Evolutionary conservation across 2,113 vertebrate genomes (phyloP).

Genomic region (Amazona vittata): DNA sequence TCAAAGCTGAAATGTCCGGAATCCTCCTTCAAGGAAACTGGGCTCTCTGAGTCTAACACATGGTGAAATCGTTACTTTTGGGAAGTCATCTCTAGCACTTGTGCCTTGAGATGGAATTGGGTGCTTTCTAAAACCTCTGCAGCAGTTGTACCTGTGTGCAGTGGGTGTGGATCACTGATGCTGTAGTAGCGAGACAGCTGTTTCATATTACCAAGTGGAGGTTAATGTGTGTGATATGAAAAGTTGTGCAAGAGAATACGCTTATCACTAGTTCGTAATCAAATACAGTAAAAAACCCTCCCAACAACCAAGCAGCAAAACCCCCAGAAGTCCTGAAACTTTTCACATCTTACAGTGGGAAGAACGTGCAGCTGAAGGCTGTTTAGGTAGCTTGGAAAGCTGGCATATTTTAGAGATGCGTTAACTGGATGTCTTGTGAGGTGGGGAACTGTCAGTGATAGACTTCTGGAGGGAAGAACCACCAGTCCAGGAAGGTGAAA

Average conservation of each 20-base stretch:
- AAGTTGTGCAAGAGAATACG: neutral
- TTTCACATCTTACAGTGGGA: neutral
- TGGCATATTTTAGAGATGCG: neutral
- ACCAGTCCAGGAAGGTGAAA: neutral
- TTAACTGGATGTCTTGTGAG: neutral
- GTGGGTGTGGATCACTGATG: neutral
- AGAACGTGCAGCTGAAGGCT: neutral
- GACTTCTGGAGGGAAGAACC: neutral
- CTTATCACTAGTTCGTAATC: neutral
- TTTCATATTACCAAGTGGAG: rapidly evolving
- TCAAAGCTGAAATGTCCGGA: neutral
- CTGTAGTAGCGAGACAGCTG: neutral
- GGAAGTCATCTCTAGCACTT: neutral
- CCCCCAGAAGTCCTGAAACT: neutral
- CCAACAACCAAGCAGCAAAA: neutral
- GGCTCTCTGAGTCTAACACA: neutral
- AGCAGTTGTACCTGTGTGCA: neutral
- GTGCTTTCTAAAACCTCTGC: neutral
- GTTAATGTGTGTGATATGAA: neutral
- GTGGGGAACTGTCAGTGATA: neutral
- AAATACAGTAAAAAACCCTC: neutral
- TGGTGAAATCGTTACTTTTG: rapidly evolving
- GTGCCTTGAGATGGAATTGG: neutral
- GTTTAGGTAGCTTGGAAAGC: neutral
- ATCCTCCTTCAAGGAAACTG: neutral